A percentile compares a stretch with the other conserved stretches of the same genome.
Evolutionary conservation across 2,797 vertebrate species (phyloP).

Genomic region (Rousettus madagascariensis): DNA sequence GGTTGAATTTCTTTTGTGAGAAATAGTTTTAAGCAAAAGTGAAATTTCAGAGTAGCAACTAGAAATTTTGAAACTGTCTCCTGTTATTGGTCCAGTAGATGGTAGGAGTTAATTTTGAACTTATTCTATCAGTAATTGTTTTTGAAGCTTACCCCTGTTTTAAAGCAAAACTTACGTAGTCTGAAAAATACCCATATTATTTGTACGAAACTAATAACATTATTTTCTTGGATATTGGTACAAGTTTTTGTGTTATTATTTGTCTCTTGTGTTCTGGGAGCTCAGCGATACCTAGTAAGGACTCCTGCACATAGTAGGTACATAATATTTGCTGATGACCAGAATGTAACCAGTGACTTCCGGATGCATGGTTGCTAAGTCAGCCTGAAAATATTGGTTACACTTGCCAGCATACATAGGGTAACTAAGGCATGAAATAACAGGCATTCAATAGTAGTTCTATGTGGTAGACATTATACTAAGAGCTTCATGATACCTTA

Average conservation of each 20-base stretch:
- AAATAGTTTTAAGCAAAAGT: constrained; percentile 46
- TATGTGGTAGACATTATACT: neutral
- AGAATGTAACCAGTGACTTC: constrained; percentile 25
- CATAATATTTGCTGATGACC: neutral
- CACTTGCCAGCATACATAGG: neutral
- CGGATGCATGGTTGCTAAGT: neutral
- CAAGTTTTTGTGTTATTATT: constrained; percentile 17
- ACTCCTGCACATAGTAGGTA: neutral
- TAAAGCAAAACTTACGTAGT: constrained; percentile 19
- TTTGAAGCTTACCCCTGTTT: neutral
- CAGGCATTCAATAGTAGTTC: constrained; percentile 15
- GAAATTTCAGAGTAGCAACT: constrained; percentile 39
- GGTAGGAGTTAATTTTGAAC: constrained; percentile 27
- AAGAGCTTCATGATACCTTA: constrained; percentile 22
- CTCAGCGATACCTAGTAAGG: neutral
- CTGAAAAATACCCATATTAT: constrained; percentile 15
- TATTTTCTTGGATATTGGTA: neutral
- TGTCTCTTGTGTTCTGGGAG: neutral
- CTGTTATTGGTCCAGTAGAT: neutral
- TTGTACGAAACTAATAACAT: neutral
- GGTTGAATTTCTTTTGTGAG: constrained; percentile 35
- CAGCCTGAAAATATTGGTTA: neutral
- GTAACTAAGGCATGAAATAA: constrained; percentile 31
- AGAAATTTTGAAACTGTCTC: constrained; percentile 12
- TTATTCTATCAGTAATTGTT: neutral